Evolutionary conservation across 2,797 vertebrate genomes (phyloP), one percentile per base, ranked within the genome.

Genomic region (Poeciliopsis presidionis): DNA sequence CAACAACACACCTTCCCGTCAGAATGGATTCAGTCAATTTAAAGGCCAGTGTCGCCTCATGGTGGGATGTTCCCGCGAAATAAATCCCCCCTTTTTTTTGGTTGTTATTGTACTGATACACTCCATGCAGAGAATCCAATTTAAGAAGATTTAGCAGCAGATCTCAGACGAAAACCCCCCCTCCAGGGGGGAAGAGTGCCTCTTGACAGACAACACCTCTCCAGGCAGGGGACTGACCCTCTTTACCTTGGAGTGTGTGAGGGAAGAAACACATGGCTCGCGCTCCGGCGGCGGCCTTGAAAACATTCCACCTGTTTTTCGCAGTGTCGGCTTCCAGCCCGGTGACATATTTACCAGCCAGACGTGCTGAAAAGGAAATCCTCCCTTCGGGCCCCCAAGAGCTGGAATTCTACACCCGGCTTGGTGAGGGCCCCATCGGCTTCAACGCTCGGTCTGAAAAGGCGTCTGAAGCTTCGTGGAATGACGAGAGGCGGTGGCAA

Each of bases 221-320:
- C 75, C 88, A 53, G 80, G 84, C 87, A 80, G 83, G 71, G 75
- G 79, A 78, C 25, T 72, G 67, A 79, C 75, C 46, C 84, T 70
- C 79, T 82, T 71, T 70, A 81, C 82, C 86, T 83, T 72, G 47
- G 4, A 76, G 59, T 45, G 51, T 61, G 72, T 70, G 79, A 43
- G 77, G 33, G 72, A 28, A 78, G 76, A 84, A 75, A 73, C 53
- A 65, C 84, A 85, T 81, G 53, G 13, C 76, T 81, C 82, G 81
- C 59, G 73, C 89, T 86, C 82, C 79, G 74, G 72, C 72, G 81
- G 87, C 2, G 20, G 39, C 75, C 87, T 81, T 84, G 61, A 89
- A 91, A 90, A 90, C 84, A 90, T 87, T 85, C 82, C 90, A 91
- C 88, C 91, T 91, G 89, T 91, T 91, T 88, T 92, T 87, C 76